A percentile compares a stretch with the other conserved stretches of the same genome.
phyloP scores from a whole-genome alignment of 2,888 invertebrate species.

The Ophioninae sp. region DNA sequence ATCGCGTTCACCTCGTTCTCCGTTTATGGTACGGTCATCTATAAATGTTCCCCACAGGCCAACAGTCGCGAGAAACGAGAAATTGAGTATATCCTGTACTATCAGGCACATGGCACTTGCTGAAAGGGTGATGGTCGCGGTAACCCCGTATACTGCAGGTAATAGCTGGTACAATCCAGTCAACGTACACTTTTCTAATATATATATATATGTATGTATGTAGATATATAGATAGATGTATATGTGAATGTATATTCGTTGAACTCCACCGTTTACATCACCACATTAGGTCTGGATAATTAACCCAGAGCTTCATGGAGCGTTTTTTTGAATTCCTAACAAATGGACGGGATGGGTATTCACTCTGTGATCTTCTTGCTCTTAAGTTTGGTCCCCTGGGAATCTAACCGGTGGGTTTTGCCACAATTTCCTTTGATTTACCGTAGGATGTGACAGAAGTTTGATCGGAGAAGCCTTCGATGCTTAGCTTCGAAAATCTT shows the following conservation, averaged over 20 bases:
- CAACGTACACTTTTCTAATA: background rate
- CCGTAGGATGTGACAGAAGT: no score
- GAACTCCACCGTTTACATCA: background rate
- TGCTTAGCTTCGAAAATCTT: no score
- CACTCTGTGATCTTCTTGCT: no score
- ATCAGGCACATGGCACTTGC: constrained; percentile 14
- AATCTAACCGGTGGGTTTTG: no score
- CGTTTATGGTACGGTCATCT: constrained; percentile 55
- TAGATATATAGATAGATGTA: background rate
- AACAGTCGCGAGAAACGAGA: constrained; percentile 38
- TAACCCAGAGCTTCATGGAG: no score
- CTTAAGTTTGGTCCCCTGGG: no score
- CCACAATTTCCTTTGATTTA: no score
- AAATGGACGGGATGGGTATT: no score
- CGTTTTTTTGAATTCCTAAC: no score
- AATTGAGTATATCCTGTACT: constrained; percentile 26
- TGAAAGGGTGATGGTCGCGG: background rate
- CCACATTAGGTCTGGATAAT: background rate
- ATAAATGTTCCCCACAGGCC: constrained; percentile 55
- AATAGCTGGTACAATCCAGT: constrained; percentile 9
- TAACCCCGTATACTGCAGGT: constrained; percentile 14
- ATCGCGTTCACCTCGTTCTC: constrained; percentile 17
- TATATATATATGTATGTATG: background rate
- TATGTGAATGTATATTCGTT: background rate
- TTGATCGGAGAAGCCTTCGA: no score